Conservation (phyloP, 2,113 vertebrate genomes). For the Ophiodon elongatus region DNA sequence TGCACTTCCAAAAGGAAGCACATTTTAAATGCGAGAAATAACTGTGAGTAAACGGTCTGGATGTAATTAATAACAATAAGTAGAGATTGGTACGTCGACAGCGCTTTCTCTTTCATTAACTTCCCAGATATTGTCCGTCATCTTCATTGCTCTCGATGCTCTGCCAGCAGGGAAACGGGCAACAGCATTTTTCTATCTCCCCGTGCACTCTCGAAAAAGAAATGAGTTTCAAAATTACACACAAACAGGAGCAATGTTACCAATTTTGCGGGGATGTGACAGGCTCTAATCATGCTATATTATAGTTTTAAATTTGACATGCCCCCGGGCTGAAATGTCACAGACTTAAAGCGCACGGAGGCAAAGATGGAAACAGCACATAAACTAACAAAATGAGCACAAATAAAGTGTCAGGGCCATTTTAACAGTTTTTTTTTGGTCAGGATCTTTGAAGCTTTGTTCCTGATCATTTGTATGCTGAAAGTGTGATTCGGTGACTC, state of each 20-base stretch:
- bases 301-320: constrained; percentile 24
- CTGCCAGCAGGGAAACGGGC: neutral
- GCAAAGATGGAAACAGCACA: constrained; percentile 16
- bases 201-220: neutral
- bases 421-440: constrained; percentile 8
- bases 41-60: constrained; percentile 11
- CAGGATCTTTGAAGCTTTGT: constrained; percentile 12
- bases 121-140: constrained; percentile 4
- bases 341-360: neutral
- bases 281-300: constrained; percentile 5
- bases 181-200: neutral
- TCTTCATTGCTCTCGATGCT: constrained; percentile 7
- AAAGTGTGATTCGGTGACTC: constrained; percentile 1
- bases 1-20: neutral
- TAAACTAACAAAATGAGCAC: neutral
- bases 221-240: constrained; percentile 39
- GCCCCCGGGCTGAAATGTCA: constrained; percentile 12
- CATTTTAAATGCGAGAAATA: neutral
- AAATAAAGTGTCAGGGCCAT: neutral
- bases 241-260: constrained; percentile 1
- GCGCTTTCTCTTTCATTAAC: neutral
- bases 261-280: neutral
- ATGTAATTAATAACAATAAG: constrained; percentile 14
- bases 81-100: neutral
- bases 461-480: constrained; percentile 6